Percentiles rank a stretch among this genome's conserved stretches.
These are phyloP conservation scores for Mellivora capensis DNA, from an alignment of 2,113 vertebrate genomes.

Conservation along the genomic window DNA sequence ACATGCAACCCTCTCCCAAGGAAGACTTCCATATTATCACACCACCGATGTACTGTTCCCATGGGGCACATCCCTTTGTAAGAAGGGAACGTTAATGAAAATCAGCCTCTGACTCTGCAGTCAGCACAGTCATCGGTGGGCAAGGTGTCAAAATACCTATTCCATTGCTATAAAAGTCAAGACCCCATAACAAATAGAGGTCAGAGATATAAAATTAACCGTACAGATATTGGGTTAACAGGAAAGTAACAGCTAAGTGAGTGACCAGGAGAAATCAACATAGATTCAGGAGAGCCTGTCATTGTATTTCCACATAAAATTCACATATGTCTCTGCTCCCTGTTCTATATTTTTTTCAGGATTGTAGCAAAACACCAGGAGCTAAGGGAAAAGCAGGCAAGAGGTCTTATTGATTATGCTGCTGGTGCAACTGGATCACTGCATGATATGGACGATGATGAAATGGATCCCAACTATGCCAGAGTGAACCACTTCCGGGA, in stretches of 20 bases:
- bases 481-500: constrained; percentile 93
- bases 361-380: constrained; percentile 93
- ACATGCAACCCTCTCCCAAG: not conserved
- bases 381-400: constrained; percentile 86
- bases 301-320: not conserved
- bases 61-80: not conserved
- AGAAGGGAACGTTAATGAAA: not conserved
- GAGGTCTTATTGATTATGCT: constrained; percentile 80
- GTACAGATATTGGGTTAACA: not conserved
- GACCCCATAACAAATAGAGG: not conserved
- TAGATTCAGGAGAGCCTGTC: not conserved
- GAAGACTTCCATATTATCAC: not conserved
- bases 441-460: constrained; percentile 94
- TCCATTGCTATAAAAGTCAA: not conserved
- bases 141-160: constrained; percentile 34
- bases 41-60: not conserved
- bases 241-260: not conserved
- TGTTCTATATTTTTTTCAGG: constrained; percentile 80
- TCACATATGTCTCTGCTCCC: not conserved
- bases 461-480: constrained; percentile 95
- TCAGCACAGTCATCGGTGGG: not conserved
- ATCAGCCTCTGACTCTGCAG: not conserved
- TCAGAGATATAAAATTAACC: constrained; percentile 20
- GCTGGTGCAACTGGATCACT: constrained; percentile 54
- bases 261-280: not conserved